Percentiles rank a stretch among this genome's conserved stretches.
Conservation (phyloP, 1,140 invertebrate species). For the Aethina tumida region DNA sequence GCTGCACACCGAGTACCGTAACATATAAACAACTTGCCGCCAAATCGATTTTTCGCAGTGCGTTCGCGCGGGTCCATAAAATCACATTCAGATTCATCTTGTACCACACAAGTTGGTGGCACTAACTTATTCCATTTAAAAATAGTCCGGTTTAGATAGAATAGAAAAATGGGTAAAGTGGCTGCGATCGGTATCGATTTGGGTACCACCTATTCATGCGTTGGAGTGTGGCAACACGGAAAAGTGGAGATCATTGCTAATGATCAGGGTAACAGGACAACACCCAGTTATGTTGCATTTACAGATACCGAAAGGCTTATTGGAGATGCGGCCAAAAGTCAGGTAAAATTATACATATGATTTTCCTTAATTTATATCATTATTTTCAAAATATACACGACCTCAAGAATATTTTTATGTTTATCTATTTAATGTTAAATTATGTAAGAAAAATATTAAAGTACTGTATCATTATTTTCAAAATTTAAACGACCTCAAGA, state of each 20-base stretch:
- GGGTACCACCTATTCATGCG: conserved; percentile 81
- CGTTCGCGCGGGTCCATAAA: no score
- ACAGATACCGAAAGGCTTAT: conserved; percentile 93
- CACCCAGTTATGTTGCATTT: conserved; percentile 94
- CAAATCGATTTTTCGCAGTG: no score
- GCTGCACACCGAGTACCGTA: no score
- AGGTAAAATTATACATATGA: conserved; percentile 53
- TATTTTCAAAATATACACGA: neutral
- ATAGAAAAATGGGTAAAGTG: conserved; percentile 63
- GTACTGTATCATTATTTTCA: neutral
- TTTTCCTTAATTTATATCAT: neutral
- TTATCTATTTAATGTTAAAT: neutral
- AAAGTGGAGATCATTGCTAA: conserved; percentile 89
- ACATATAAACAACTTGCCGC: no score
- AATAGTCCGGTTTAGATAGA: no score
- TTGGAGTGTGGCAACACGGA: conserved; percentile 82
- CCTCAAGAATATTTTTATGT: neutral
- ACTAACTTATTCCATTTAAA: no score
- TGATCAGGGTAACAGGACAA: conserved; percentile 93
- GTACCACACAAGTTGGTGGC: no score
- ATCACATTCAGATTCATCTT: no score
- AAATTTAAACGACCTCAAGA: neutral
- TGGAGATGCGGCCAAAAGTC: conserved; percentile 93
- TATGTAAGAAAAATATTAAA: neutral
- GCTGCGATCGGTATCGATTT: conserved; percentile 82